Base-by-base conservation (phyloP, 2,888 invertebrate species). In the Cotesia congregata region DNA sequence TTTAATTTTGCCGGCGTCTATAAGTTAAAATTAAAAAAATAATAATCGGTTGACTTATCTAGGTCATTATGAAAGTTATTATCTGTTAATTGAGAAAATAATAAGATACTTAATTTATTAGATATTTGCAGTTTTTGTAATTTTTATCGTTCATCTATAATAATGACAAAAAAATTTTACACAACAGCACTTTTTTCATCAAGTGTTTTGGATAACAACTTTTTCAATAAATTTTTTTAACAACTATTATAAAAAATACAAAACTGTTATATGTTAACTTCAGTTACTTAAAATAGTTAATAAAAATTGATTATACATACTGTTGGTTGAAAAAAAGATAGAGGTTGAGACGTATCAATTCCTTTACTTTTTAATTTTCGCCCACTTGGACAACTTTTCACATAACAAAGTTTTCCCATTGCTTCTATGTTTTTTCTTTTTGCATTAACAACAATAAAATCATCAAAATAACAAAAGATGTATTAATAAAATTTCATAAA, bases 361-460 rank as follows among this genome's bases (percentile, higher is more conserved):
- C 6, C 6, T 69, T 41, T 41, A 12, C 17, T 69, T 41, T 69
- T 69, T 3, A 7, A 5, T 69, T 69, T 41, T 9, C 69, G 69
- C 3, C 69, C 69, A 1, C 50, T 69, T 69, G 69, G 15, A 59
- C 69, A 69, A 41, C 50, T 69, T 69, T 69, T 69, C 17, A 69
- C 59, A 6, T 5, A 40, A 41, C 69, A 50, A 69, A 69, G 9
- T 69, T 69, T 69, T 5, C 30, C 65, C 30, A 69, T 59, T 20
- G 20, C 20, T 67, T 40, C 9, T 40, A 41, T 41, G 2, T 0
- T 6, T 41, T 41, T 41, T 9, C 6, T 20, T 20, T 20, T 20
- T 1, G 20, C 20, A 20, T 20, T 20, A 20, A 41, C 6, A 41
- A 9, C 1, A 9, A 20, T 50, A 9, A 50, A 9, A 50, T 1